Percentiles rank a stretch among this genome's conserved stretches.
phyloP scores from a whole-genome alignment of 1,140 invertebrate genomes.

The Brachionus sp. region DNA sequence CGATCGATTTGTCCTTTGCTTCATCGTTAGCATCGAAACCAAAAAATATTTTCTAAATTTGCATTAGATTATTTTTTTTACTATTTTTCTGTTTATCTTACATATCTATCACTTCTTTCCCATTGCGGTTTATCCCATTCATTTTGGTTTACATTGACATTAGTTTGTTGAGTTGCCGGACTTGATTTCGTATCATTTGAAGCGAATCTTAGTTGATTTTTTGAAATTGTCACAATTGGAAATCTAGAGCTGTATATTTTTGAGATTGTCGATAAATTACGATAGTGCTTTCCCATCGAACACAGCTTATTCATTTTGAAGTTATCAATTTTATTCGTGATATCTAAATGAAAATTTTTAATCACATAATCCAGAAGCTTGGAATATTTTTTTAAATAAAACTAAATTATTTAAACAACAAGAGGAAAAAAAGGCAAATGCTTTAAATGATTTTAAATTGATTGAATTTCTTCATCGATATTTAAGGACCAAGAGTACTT shows the following conservation, averaged over 20 bases:
- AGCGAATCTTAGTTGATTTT: not conserved
- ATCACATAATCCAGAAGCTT: not conserved
- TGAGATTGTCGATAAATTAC: not conserved
- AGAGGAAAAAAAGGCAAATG: not conserved
- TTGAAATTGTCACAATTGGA: not conserved
- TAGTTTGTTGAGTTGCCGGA: not conserved
- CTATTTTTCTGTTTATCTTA: constrained; percentile 1
- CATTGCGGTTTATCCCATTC: constrained; percentile 40
- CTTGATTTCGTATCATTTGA: not conserved
- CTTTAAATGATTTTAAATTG: not conserved
- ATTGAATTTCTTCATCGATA: not conserved
- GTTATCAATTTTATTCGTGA: not conserved
- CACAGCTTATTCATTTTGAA: not conserved
- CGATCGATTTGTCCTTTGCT: constrained; percentile 20
- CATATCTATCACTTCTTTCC: constrained; percentile 44
- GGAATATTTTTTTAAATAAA: not conserved
- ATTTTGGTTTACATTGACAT: not conserved
- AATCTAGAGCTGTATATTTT: not conserved
- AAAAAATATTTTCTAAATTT: constrained; percentile 43
- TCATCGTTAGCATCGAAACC: constrained; percentile 41
- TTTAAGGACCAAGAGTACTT: not conserved
- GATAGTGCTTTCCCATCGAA: not conserved
- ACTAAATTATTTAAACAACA: too few relatives aligned
- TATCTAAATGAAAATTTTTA: not conserved
- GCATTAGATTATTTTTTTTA: not conserved